Base-by-base conservation (phyloP, 1,140 invertebrate species). In the Hyles euphorbiae region DNA sequence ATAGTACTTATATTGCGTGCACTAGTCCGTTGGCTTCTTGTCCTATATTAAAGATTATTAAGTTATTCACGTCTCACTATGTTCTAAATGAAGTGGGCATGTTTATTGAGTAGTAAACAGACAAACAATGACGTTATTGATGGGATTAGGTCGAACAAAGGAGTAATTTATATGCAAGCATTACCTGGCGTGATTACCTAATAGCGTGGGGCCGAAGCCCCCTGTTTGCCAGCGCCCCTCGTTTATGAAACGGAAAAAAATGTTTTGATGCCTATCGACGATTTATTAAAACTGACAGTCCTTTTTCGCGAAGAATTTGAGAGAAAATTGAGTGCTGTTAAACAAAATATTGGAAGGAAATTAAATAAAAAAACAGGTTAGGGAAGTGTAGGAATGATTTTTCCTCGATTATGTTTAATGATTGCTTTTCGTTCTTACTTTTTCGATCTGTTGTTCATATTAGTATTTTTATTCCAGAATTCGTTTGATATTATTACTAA, bases 81-180 rank as follows among this genome's bases (percentile, higher is more conserved):
- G 3, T 47, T 5, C 46, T 10, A 47, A 12, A 47, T n/a, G 46
- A 12, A 47, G 10, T 47, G 46, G 2, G 12, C 12, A 47, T 47
- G 8, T 40, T 40, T 40, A 40, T 40, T 40, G 36, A 40, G 36
- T 8, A 40, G 36, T 40, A 40, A 1, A 40, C 8, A 40, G 8
- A 40, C 36, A 40, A 40, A 40, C 36, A 40, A 40, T 40, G 8
- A 8, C 36, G 36, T 55, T 56, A 58, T 65, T 65, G 55, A 65
- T 78, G 63, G 52, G 71, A 78, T 82, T 79, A 75, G 60, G 36
- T 61, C 50, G 62, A 62, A 83, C 78, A 83, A 83, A 81, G 72
- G 76, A 72, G 73, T 84, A 78, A 83, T 86, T 81, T 86, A 84
- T 86, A 82, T 83, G 75, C 78, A 81, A 70, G 67, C 73, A 70